Percentiles rank a stretch among this genome's conserved stretches.
Evolutionary conservation across 2,888 invertebrate genomes (phyloP).

Genomic region (Charanyca ferruginea): DNA sequence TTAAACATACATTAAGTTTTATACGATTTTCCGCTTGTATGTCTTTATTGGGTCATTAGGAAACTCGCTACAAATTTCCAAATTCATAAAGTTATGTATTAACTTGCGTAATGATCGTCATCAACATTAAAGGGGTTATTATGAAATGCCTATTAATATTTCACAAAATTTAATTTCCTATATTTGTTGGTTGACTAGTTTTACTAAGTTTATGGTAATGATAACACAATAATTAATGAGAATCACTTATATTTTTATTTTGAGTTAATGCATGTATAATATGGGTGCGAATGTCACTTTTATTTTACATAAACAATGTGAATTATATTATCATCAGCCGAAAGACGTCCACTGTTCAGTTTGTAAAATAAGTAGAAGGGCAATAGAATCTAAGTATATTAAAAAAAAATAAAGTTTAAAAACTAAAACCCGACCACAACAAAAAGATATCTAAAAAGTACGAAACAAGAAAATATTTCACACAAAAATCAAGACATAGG

Average conservation of each 20-base stretch:
- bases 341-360: no score
- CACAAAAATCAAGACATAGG: no score
- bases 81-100: slow-evolving; percentile 2
- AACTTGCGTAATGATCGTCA: slow-evolving; percentile 4
- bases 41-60: background rate
- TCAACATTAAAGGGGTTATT: slow-evolving; percentile 6
- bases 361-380: background rate
- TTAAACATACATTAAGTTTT: no score
- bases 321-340: no score
- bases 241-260: slow-evolving; percentile 3
- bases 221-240: background rate
- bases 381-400: no score
- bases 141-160: slow-evolving; percentile 1
- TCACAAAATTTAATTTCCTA: background rate
- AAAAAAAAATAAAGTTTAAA: no score
- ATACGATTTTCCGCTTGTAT: background rate
- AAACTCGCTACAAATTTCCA: slow-evolving; percentile 5
- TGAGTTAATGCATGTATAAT: background rate
- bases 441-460: no score
- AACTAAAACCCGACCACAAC: no score
- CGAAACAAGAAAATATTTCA: no score
- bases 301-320: slow-evolving; percentile 2
- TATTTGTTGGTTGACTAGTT: background rate
- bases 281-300: background rate
- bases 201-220: slow-evolving; percentile 1